Evolutionary conservation across 30 jellyfish, hydroid and myxozoan genomes (phyloP).

Genomic region (Phacellophora camtschatica): DNA sequence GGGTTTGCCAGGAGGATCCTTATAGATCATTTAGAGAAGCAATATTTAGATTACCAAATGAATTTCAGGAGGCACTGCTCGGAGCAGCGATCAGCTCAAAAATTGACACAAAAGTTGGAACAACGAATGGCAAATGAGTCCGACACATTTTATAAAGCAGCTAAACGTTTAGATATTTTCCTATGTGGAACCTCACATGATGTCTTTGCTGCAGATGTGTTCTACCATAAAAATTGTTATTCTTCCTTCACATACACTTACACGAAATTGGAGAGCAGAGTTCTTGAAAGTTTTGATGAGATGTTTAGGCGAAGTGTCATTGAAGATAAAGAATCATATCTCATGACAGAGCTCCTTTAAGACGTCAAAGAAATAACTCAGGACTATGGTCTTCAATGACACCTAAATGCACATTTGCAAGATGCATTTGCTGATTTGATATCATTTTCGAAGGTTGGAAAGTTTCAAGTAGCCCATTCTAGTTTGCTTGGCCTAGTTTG

Average conservation of each 20-base stretch:
- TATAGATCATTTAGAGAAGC: conserved; percentile 30
- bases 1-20: conserved; percentile 34
- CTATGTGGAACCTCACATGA: conserved; percentile 15
- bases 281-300: too few species aligned
- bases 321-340: too few species aligned
- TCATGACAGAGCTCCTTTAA: too few species aligned
- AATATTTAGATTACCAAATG: conserved; percentile 27
- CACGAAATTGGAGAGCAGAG: neutral
- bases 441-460: conserved; percentile 9
- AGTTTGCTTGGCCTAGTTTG: neutral
- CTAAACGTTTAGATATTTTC: conserved; percentile 5
- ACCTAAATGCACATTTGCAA: neutral
- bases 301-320: too few species aligned
- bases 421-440: neutral
- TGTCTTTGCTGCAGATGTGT: conserved; percentile 20
- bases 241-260: neutral
- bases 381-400: neutral
- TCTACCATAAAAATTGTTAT: conserved; percentile 7
- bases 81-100: conserved; percentile 37
- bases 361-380: too few species aligned
- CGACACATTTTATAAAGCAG: conserved; percentile 6
- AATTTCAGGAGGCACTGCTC: conserved; percentile 28
- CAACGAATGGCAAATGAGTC: neutral
- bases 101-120: conserved; percentile 7
- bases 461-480: neutral